These are phyloP conservation scores for Ametastegia equiseti DNA, from an alignment of 2,888 invertebrate species.

Conservation along the genomic window DNA sequence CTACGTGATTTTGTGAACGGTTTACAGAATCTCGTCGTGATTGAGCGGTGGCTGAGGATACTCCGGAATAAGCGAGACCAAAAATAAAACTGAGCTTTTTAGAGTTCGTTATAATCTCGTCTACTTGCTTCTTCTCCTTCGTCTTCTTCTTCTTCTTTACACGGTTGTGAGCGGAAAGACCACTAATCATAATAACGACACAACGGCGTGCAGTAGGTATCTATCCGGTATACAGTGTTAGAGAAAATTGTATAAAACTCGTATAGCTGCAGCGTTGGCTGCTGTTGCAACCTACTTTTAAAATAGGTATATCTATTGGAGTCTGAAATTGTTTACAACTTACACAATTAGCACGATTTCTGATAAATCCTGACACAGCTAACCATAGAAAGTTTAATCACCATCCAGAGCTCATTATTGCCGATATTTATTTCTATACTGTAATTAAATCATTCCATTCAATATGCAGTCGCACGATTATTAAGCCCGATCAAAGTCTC, in stretches of 20 bases:
- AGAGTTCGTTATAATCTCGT: not conserved
- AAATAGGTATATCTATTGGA: not conserved
- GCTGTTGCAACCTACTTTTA: not conserved
- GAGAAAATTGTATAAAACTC: not conserved
- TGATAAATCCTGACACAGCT: not conserved
- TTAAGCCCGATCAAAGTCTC: not conserved
- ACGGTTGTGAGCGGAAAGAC: not conserved
- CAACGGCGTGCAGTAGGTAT: not conserved
- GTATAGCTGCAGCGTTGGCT: not conserved
- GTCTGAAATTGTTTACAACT: slow-evolving; percentile 7
- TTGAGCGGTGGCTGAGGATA: slow-evolving; percentile 14
- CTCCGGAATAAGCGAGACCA: slow-evolving; percentile 21
- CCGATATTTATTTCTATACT: not conserved
- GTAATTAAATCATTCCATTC: not conserved
- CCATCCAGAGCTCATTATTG: not conserved
- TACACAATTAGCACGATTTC: slow-evolving; percentile 6
- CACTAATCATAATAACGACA: slow-evolving; percentile 22
- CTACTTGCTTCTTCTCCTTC: not conserved
- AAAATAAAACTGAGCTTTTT: slow-evolving; percentile 17
- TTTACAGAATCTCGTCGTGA: slow-evolving; percentile 17
- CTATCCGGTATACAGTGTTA: not conserved
- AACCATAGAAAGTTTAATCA: slow-evolving; percentile 12
- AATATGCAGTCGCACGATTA: not conserved
- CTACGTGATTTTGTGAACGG: not conserved
- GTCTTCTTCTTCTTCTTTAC: not conserved